A percentile compares a stretch with the other conserved stretches of the same genome.
Conservation (phyloP, 1,140 invertebrate species). For the Nasonia longicornis region DNA sequence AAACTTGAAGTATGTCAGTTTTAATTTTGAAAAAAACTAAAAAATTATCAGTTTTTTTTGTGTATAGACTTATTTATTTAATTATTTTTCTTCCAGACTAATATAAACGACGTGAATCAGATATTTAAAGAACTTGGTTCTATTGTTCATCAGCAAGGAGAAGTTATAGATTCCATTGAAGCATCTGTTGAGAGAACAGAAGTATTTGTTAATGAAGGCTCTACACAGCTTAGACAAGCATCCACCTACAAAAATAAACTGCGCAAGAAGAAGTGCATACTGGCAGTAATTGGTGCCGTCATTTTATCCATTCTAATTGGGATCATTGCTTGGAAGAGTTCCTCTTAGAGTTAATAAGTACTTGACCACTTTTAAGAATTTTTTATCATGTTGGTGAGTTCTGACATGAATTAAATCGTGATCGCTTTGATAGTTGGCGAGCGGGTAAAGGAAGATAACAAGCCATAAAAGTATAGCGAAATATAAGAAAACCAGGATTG, state of each 20-base stretch:
- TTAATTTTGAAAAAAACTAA: background rate
- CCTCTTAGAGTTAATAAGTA: conserved; percentile 46
- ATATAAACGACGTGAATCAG: conserved; percentile 96
- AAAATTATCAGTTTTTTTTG: background rate
- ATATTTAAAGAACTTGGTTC: conserved; percentile 98
- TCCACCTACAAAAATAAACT: conserved; percentile 88
- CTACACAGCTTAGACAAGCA: conserved; percentile 84
- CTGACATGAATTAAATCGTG: conserved; percentile 29
- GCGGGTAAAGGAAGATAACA: conserved; percentile 12
- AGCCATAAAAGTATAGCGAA: conserved; percentile 19
- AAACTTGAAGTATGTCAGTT: conserved; percentile 83
- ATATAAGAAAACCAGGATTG: conserved; percentile 30
- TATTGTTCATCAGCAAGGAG: conserved; percentile 97
- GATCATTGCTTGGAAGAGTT: conserved; percentile 73
- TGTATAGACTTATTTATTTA: conserved; percentile 3
- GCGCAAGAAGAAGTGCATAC: conserved; percentile 87
- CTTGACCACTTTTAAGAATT: background rate
- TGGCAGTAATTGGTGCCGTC: conserved; percentile 76
- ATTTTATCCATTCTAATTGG: conserved; percentile 80
- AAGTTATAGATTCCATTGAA: conserved; percentile 96
- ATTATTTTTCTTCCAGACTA: conserved; percentile 75
- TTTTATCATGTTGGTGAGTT: conserved; percentile 8
- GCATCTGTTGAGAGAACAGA: conserved; percentile 93
- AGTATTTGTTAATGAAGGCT: conserved; percentile 86
- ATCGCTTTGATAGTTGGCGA: conserved; percentile 36